phyloP scores from a whole-genome alignment of 2,113 vertebrate species.

The Petromus typicus region DNA sequence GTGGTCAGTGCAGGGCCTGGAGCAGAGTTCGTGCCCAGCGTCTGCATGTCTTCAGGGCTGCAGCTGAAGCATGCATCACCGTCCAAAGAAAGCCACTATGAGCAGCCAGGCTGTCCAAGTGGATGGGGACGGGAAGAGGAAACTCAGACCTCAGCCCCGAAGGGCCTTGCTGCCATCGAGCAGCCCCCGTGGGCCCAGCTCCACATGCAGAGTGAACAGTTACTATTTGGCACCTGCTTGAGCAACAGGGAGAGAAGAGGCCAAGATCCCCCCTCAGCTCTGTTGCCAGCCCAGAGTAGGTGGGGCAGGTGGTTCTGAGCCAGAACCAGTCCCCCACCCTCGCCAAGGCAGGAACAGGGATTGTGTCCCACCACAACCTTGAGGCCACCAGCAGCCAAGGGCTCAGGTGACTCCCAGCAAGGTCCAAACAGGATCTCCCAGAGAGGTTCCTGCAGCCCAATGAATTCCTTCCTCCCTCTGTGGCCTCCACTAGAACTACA shows the following conservation, averaged over 20 bases:
- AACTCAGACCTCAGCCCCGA: background rate
- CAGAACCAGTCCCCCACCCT: background rate
- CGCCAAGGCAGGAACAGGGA: background rate
- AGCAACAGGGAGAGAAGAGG: background rate
- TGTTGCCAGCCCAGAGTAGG: fast-evolving
- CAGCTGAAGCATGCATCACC: background rate
- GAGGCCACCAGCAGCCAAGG: background rate
- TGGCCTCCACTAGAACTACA: background rate
- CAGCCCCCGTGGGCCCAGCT: background rate
- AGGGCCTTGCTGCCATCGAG: background rate
- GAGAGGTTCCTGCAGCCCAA: background rate
- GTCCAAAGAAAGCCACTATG: background rate
- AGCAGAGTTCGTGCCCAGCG: background rate
- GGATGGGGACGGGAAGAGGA: background rate
- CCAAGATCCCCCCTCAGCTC: too few relatives aligned
- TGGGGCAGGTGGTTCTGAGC: background rate
- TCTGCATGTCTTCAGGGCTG: background rate
- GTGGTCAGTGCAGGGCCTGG: fast-evolving
- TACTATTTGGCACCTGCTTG: background rate
- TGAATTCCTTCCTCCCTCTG: background rate
- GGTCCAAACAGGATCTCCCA: background rate
- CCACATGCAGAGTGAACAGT: fast-evolving
- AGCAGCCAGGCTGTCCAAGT: background rate
- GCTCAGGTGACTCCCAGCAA: background rate
- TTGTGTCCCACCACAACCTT: background rate